Base-by-base conservation (phyloP, 2,113 vertebrate species). In the Phasianus colchicus region DNA sequence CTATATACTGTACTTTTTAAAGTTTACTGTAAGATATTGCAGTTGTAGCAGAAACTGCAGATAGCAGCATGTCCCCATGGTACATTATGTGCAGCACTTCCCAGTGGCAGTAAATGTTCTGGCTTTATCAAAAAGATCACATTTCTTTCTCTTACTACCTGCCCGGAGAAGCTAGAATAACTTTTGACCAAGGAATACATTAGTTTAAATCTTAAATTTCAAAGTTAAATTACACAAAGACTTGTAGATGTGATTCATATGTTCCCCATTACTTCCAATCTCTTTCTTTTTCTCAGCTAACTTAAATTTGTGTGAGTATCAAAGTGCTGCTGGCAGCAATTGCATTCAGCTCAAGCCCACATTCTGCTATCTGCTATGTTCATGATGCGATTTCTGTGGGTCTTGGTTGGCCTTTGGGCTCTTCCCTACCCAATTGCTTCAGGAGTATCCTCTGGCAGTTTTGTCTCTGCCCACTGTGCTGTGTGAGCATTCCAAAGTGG, bases 131-230 rank as follows among this genome's bases (percentile, higher is more conserved):
- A 94, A 96, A 96, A 96, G 85, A 90, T 90, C 91, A 83, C 88
- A 97, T 95, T 97, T 96, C 95, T 97, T 94, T 90, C 95, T 91
- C 88, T 96, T 94, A 94, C 83, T 93, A 89, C 90, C 76, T 95
- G 96, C 93, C 89, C 75, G 30, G 91, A 95, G 94, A 96, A 96
- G 61, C 76, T 96, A 61, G 76, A 94, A 97, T 91, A 95, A 96
- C 89, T 95, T 93, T 84, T 88, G 90, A 43, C 79, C 61, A 12
- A 94, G 88, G 72, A 95, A 92, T 86, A 78, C 83, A 73, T 95
- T 90, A 95, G 89, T 90, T 95, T 94, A 97, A 97, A 95, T 95
- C 95, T 94, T 86, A 91, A 63, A 90, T 91, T 95, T 95, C 85
- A 84, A 78, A 90, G 86, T 73, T 88, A 75, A 90, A 90, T 95